Base-by-base conservation (phyloP, 2,113 vertebrate genomes). In the Anoplopoma fimbria region DNA sequence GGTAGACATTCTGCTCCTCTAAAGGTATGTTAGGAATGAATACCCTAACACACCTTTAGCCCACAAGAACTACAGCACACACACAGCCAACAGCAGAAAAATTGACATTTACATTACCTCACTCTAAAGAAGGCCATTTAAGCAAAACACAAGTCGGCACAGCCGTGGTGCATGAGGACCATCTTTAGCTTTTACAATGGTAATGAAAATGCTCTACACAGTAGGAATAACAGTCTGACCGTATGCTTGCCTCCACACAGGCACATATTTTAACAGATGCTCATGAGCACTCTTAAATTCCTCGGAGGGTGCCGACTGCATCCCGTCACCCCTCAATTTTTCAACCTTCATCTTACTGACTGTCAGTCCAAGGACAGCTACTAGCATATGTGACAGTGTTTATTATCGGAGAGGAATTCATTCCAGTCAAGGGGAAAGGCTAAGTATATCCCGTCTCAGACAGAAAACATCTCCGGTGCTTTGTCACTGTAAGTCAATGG, bases 401-500 rank as follows among this genome's bases (percentile, higher is more conserved):
- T 86, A 84, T 88, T 82, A 38, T 71, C n/a, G 4, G 61, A 75
- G 58, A 73, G 76, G 81, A 81, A 87, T 88, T 71, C 51, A 70
- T 64, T 85, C 76, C 84, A 83, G 70, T 25, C 51, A 80, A 76
- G 65, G 78, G 51, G 23, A 80, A 81, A 76, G 60, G 71, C 75
- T 91, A 86, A 77, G 82, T 89, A 81, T 88, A 83, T 81, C 90
- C 69, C 65, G 25, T 34, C 65, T 67, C 61, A 62, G 76, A 70
- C 42, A 62, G 14, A 73, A 81, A 49, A 80, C 69, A 77, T 69
- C 42, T 75, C 1, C 12, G 62, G 9, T 82, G 33, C 62, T 69
- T 76, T 79, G 77, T 70, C 49, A 36, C 17, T 33, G 2, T n/a
- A 47, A 61, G 47, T 69, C 69, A 79, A 23, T 63, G 63, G 40